These are phyloP conservation scores for Drosophila subquinaria DNA, from an alignment of 2,888 invertebrate species.

Conservation along the genomic window DNA sequence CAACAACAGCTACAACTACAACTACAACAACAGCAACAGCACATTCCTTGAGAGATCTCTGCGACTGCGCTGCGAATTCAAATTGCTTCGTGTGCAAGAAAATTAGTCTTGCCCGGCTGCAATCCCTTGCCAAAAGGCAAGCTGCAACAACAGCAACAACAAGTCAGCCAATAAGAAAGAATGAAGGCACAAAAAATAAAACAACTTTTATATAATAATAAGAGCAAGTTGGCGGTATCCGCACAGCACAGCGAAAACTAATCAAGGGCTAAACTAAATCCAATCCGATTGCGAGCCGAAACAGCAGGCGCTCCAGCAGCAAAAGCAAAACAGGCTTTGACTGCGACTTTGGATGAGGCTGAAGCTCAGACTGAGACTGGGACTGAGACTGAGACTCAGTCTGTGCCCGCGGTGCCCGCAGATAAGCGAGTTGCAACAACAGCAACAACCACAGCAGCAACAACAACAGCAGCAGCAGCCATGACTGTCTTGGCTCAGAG, in stretches of 20 bases:
- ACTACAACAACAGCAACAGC: conserved; percentile 57
- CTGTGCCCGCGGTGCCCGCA: conserved; percentile 63
- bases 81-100: conserved; percentile 85
- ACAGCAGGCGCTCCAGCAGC: conserved; percentile 67
- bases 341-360: conserved; percentile 32
- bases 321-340: conserved; percentile 34
- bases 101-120: conserved; percentile 83
- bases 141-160: conserved; percentile 28
- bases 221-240: conserved; percentile 74
- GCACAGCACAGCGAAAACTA: conserved; percentile 81
- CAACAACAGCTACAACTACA: conserved; percentile 59
- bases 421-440: conserved; percentile 57
- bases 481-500: conserved; percentile 53
- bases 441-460: conserved; percentile 41
- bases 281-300: conserved; percentile 80
- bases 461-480: conserved; percentile 48
- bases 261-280: conserved; percentile 85
- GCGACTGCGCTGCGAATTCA: conserved; percentile 79
- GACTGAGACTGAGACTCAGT: conserved; percentile 23
- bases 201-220: conserved; percentile 73
- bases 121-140: conserved; percentile 65
- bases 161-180: conserved; percentile 49
- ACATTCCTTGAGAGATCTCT: conserved; percentile 70
- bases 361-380: conserved; percentile 9
- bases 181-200: conserved; percentile 36